Conservation (phyloP, 2,888 invertebrate genomes). For the Myopa testacea region DNA sequence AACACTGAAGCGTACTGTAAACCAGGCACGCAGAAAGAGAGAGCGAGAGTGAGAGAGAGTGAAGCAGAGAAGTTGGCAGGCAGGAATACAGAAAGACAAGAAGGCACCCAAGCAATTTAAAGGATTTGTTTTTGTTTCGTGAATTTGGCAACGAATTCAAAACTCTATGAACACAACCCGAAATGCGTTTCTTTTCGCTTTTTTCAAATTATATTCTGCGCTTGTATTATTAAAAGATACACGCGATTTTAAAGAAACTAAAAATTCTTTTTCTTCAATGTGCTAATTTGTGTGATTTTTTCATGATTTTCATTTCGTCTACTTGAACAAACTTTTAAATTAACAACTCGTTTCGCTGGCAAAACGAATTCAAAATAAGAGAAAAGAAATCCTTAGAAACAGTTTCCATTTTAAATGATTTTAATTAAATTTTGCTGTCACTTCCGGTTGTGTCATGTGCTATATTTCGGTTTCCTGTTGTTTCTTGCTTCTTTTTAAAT, state of each 20-base stretch:
- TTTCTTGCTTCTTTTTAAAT: not conserved
- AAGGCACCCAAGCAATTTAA: not conserved
- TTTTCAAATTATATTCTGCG: no score
- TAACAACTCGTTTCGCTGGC: slow-evolving; percentile 17
- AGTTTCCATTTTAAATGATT: not conserved
- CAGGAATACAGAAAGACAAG: not conserved
- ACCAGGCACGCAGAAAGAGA: no score
- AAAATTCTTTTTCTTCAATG: not conserved
- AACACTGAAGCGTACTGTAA: not conserved
- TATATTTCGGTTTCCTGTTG: not conserved
- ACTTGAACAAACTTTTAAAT: not conserved
- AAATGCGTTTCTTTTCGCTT: no score
- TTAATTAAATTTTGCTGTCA: slow-evolving; percentile 24
- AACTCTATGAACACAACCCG: no score
- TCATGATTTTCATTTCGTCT: not conserved
- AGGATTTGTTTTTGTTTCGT: no score
- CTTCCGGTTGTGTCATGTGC: not conserved
- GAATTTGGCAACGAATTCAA: no score
- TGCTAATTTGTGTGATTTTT: not conserved
- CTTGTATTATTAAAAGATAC: no score
- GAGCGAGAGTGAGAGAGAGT: no score
- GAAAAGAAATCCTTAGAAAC: not conserved
- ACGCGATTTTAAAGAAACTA: no score
- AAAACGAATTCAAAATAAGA: no score
- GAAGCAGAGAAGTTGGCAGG: no score